Base-by-base conservation (phyloP, 2,113 vertebrate genomes). In the Polypterus bichir region DNA sequence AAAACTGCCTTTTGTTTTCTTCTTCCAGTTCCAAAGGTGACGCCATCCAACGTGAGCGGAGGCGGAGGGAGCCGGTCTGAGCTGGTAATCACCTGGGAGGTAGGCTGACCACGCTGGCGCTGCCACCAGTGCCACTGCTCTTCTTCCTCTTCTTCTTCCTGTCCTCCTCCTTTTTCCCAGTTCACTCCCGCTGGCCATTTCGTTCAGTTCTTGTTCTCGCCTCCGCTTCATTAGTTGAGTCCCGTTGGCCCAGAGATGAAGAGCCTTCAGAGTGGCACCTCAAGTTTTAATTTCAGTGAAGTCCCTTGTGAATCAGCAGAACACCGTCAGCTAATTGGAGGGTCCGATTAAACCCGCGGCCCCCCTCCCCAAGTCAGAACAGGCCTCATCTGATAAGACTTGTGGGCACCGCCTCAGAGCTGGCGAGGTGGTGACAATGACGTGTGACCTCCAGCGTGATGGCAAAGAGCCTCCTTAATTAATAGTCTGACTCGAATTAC, bases 71-170 rank as follows among this genome's bases (percentile, higher is more conserved):
- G 89, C 80, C 92, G 91, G 68, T 93, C 91, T 0, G 96, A 98
- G 76, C 88, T 98, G 83, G 94, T 98, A 77, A 98, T 98, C 76
- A 95, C 91, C 8, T 98, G 94, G 94, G 94, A 98, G 91, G 94
- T 98, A 83, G 91, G 85, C 62, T 59, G 63, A 60, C 67, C 51
- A 56, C 68, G 49, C 54, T 64, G 54, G 10, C 48, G 57, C 64
- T 60, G 62, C 71, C 49, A 44, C 65, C 68, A 62, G 47, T 49
- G 27, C 60, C 69, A 65, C 27, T 27, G 2, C 1, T 27, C 27
- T 27, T 27, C 27, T 27, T 27, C 45, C 65, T 68, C 62, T 49
- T 49, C 44, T 63, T 70, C 66, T 64, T 64, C 9, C 4, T 63
- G 51, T 60, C 7, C 47, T 47, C 55, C 6, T 46, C 60, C 57